Conservation (phyloP, 2,113 vertebrate species). For the Maccullochella peelii region DNA sequence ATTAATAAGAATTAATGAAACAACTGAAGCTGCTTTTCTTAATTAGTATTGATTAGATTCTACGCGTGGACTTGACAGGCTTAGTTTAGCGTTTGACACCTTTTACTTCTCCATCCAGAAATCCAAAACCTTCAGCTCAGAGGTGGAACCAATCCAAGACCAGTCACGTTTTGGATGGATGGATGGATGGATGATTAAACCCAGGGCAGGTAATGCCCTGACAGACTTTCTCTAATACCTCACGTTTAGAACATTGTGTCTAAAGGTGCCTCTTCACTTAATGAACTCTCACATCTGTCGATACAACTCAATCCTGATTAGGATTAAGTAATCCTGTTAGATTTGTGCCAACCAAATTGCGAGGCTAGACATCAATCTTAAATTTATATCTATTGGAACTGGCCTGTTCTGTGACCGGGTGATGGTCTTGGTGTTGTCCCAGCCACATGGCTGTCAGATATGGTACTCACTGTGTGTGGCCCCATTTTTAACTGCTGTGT, state of each 20-base stretch:
- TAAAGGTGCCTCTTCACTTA: slow-evolving; percentile 60
- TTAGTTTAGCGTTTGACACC: background rate
- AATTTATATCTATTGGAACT: slow-evolving; percentile 18
- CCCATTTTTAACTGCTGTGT: background rate
- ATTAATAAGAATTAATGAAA: background rate
- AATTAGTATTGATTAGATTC: background rate
- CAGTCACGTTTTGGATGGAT: slow-evolving; percentile 37
- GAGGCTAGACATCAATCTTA: slow-evolving; percentile 22
- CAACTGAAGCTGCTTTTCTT: slow-evolving; percentile 9
- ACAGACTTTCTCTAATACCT: slow-evolving; percentile 74
- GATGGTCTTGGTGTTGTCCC: slow-evolving; percentile 4
- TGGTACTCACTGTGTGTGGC: slow-evolving; percentile 25
- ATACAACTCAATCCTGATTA: slow-evolving; percentile 67
- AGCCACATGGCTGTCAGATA: slow-evolving; percentile 47
- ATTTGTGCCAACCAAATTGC: slow-evolving; percentile 39
- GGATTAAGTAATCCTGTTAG: slow-evolving; percentile 59
- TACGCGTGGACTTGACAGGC: background rate
- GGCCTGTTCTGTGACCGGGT: slow-evolving; percentile 1
- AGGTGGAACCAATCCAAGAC: background rate
- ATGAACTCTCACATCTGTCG: slow-evolving; percentile 69
- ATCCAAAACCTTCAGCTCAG: background rate
- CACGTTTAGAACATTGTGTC: slow-evolving; percentile 49
- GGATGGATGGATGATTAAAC: slow-evolving; percentile 3
- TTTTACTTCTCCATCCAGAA: background rate
- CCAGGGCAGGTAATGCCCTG: slow-evolving; percentile 13